Evolutionary conservation across 1,140 invertebrate genomes (phyloP).

Genomic region (Nebria ingens): DNA sequence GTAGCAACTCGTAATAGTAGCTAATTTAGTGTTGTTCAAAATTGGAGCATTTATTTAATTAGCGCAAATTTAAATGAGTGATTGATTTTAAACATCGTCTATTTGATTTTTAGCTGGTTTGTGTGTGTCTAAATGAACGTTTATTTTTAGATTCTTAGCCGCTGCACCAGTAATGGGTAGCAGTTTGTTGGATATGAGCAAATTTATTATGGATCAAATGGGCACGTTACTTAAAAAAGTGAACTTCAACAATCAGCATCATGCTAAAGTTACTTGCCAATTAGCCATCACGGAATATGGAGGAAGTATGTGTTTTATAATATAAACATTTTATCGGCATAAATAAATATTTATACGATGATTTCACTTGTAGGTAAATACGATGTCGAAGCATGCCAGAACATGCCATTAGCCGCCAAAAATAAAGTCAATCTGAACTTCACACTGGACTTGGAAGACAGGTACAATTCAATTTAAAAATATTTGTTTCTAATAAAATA

Average conservation of each 20-base stretch:
- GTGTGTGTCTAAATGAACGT: no score
- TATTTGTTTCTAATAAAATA: no score
- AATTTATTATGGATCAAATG: conserved; percentile 46
- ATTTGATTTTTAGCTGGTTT: no score
- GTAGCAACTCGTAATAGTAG: no score
- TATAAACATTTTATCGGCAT: not conserved
- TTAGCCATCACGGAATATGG: conserved; percentile 56
- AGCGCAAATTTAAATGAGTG: no score
- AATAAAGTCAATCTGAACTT: conserved; percentile 56
- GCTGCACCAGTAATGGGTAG: conserved; percentile 46
- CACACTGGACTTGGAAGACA: conserved; percentile 49
- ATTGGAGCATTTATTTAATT: no score
- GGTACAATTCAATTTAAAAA: no score
- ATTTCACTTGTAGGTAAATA: conserved; percentile 32
- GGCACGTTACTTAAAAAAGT: conserved; percentile 38
- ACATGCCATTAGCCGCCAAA: conserved; percentile 28
- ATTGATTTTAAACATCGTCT: no score
- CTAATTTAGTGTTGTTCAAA: no score
- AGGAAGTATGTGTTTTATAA: conserved; percentile 35
- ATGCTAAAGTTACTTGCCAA: conserved; percentile 53
- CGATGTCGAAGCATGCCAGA: conserved; percentile 32
- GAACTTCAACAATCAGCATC: conserved; percentile 40
- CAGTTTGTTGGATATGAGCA: conserved; percentile 40
- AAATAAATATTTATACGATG: conserved; percentile 15
- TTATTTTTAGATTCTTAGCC: conserved; percentile 44